Conservation (phyloP, 2,113 vertebrate species). For the Nothocercus nigrocapillus region DNA sequence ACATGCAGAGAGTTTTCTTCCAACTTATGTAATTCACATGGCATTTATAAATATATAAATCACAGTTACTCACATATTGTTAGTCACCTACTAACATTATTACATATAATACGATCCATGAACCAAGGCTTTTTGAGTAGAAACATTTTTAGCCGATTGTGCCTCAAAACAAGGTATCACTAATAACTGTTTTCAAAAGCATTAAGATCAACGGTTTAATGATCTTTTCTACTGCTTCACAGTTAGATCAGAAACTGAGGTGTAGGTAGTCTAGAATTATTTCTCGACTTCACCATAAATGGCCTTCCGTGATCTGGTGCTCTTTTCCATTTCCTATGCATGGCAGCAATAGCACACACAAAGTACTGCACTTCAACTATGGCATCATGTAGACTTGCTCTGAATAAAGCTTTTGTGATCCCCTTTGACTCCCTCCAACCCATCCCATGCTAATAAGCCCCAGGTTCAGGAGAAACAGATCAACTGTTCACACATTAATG, state of each 20-base stretch:
- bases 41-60: neutral
- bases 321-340: neutral
- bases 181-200: conserved; percentile 1
- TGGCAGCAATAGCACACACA: neutral
- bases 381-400: neutral
- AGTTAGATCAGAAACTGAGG: neutral
- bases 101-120: neutral
- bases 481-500: neutral
- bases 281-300: neutral
- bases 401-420: conserved; percentile 7
- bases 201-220: neutral
- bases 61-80: neutral
- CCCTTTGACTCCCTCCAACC: neutral
- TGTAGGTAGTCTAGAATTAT: neutral
- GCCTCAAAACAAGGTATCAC: neutral
- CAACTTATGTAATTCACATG: neutral
- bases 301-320: neutral
- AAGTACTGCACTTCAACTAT: conserved; percentile 25
- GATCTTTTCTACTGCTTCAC: neutral
- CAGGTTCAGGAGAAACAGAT: neutral
- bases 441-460: conserved; percentile 14
- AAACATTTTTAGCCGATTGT: neutral
- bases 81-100: neutral
- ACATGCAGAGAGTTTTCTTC: neutral
- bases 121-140: neutral